Percentiles rank a stretch among this genome's conserved stretches.
Conservation (phyloP, 1,140 invertebrate species). For the Drosophila oshimai region DNA sequence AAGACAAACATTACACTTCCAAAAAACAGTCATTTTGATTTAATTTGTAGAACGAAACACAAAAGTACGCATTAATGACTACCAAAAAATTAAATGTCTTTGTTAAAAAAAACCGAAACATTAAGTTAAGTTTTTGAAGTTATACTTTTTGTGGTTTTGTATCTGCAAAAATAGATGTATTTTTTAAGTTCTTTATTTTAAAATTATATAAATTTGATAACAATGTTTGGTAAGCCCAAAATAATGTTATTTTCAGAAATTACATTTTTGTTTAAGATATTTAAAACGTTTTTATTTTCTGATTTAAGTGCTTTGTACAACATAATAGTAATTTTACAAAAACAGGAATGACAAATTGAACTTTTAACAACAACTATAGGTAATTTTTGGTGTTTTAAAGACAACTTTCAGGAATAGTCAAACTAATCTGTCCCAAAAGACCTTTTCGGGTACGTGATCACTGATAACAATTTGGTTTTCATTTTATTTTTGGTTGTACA, state of each 20-base stretch:
- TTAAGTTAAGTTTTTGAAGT: too few species aligned
- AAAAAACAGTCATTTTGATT: neutral
- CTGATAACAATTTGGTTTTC: slow-evolving; percentile 22
- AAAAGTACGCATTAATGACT: too few species aligned
- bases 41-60: too few species aligned
- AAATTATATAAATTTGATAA: too few species aligned
- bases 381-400: neutral
- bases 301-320: neutral
- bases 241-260: too few species aligned
- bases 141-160: too few species aligned
- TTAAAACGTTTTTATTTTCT: neutral
- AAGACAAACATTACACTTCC: neutral
- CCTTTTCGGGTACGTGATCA: neutral
- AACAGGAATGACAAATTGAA: slow-evolving; percentile 9
- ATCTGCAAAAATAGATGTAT: too few species aligned
- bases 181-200: too few species aligned
- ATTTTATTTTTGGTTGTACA: slow-evolving; percentile 31
- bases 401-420: neutral
- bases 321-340: neutral
- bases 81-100: neutral
- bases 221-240: too few species aligned
- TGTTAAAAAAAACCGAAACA: neutral
- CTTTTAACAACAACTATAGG: neutral
- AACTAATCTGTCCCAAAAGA: neutral
- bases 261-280: neutral